phyloP scores from a whole-genome alignment of 2,797 vertebrate genomes.

The Emydoidea blandingii region DNA sequence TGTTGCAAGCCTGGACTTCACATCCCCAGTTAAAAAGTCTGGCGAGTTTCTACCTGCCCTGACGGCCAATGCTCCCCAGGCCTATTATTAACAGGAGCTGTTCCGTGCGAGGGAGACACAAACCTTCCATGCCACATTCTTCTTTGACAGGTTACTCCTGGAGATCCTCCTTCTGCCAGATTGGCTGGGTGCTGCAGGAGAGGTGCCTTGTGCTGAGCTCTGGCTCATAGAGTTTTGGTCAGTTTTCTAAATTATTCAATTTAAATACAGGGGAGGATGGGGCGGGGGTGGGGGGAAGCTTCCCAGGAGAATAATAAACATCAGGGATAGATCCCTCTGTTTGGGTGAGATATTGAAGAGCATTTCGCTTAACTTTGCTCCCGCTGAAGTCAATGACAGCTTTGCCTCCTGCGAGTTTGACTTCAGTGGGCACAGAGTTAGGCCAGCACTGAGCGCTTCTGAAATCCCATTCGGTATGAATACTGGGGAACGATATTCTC shows the following conservation, averaged over 20 bases:
- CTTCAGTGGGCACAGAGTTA: not conserved
- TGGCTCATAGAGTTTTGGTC: not conserved
- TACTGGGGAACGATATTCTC: not conserved
- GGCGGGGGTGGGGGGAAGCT: not conserved
- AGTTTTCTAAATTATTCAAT: not conserved
- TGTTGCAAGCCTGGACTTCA: not conserved
- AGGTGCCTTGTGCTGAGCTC: rapidly evolving
- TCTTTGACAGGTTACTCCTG: not conserved
- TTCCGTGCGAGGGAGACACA: no score
- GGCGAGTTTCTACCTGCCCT: not conserved
- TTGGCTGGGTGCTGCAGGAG: not conserved
- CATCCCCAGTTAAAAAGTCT: not conserved
- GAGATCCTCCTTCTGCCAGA: not conserved
- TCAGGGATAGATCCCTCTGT: not conserved
- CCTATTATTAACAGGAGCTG: no score
- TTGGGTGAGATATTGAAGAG: not conserved
- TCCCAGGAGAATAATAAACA: not conserved
- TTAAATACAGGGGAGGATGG: not conserved
- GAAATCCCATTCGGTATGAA: not conserved
- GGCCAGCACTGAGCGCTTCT: not conserved
- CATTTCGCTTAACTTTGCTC: rapidly evolving
- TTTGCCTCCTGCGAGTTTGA: not conserved
- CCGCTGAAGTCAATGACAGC: not conserved
- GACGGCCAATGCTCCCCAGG: not conserved
- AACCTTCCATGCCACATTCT: not conserved